A percentile compares a stretch with the other conserved stretches of the same genome.
These are phyloP conservation scores for human (Homo sapiens) DNA, from an alignment of 2,113 vertebrate species.

Conservation along the genomic window DNA sequence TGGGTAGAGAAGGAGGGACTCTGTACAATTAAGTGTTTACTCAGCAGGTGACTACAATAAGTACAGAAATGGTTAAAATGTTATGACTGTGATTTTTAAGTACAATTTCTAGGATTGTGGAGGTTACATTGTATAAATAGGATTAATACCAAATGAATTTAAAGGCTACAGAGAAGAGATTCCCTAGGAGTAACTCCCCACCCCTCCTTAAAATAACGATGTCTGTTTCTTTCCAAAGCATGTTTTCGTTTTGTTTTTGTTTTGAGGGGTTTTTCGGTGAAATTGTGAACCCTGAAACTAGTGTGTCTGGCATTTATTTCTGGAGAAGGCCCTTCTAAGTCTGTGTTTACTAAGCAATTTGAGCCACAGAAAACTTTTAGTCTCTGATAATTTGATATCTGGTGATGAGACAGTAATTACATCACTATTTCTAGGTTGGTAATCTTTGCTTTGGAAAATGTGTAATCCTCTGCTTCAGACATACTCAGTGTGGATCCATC, in stretches of 20 bases:
- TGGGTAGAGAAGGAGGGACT: background rate
- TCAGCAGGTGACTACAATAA: background rate
- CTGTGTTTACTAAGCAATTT: background rate
- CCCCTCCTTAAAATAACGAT: background rate
- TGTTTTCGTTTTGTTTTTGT: background rate
- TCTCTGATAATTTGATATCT: background rate
- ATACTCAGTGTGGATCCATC: background rate
- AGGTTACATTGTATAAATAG: background rate
- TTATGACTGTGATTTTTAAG: background rate
- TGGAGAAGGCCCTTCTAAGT: background rate
- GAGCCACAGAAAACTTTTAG: background rate
- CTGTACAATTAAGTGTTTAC: background rate
- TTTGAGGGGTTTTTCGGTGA: background rate
- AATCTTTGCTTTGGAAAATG: constrained; percentile 25
- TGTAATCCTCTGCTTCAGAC: background rate
- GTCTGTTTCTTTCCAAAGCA: background rate
- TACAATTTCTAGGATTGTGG: background rate
- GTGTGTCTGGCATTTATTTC: background rate
- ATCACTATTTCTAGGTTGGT: background rate
- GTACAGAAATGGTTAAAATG: background rate
- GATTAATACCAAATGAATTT: background rate
- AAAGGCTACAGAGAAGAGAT: constrained; percentile 2
- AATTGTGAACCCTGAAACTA: background rate
- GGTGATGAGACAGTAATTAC: background rate
- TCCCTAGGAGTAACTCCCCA: background rate